These are phyloP conservation scores for Galeopsomyia nigrocyanea DNA, from an alignment of 2,888 invertebrate species.

Conservation along the genomic window DNA sequence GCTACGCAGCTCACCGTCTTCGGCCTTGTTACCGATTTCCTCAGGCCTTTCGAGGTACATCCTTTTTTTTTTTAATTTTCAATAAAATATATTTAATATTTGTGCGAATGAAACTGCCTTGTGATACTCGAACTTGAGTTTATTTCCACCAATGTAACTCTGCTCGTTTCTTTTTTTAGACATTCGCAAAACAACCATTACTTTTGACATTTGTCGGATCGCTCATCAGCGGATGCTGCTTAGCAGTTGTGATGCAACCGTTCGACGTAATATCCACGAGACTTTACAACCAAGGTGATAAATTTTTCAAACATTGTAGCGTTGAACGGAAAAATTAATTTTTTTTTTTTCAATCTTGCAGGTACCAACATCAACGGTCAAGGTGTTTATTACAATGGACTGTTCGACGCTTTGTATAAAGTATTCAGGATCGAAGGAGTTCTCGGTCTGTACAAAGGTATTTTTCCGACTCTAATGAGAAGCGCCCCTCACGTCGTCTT, in stretches of 20 bases:
- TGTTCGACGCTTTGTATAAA: constrained; percentile 83
- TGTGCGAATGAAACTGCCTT: too few relatives aligned
- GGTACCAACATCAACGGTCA: constrained; percentile 50
- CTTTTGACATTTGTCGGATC: constrained; percentile 81
- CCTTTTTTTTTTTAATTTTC: constrained; percentile 67
- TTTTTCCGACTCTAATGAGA: constrained; percentile 88
- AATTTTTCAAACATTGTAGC: constrained; percentile 57
- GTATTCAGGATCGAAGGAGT: constrained; percentile 82
- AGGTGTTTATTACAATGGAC: constrained; percentile 76
- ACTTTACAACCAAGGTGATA: constrained; percentile 86
- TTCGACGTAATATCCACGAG: constrained; percentile 91
- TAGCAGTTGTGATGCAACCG: constrained; percentile 85
- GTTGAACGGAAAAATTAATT: constrained; percentile 54
- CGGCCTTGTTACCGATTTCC: constrained; percentile 77
- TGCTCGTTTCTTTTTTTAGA: constrained; percentile 59
- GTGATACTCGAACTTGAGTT: not conserved
- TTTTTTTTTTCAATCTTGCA: constrained; percentile 25
- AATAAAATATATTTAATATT: too few relatives aligned
- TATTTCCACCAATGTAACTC: not conserved
- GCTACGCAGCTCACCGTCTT: constrained; percentile 88
- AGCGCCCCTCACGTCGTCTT: constrained; percentile 92
- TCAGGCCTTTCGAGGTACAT: constrained; percentile 64
- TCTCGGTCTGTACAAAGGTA: constrained; percentile 89
- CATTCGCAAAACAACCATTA: constrained; percentile 73
- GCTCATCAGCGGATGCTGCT: constrained; percentile 82